Base-by-base conservation (phyloP, 37 sponge, comb jelly and placozoan species). In the Beroe forskalii region DNA sequence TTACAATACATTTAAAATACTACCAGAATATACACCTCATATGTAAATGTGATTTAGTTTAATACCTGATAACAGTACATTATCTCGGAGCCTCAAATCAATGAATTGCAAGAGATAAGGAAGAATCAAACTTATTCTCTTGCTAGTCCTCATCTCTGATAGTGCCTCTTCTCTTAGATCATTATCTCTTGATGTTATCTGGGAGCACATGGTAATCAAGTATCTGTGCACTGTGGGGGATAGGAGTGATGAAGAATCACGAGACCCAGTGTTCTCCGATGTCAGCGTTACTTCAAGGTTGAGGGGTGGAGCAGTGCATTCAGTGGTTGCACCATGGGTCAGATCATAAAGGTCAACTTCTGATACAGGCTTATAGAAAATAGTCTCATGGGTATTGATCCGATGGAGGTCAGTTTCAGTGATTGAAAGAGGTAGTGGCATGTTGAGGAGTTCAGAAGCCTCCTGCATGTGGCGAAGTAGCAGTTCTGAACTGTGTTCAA, bases 291-390 rank as follows among this genome's bases (percentile, higher is more conserved):
- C 55, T 25, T 80, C 86, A 20, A 80, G 86, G 27, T 32, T 38
- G 2, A 80, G 44, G 2, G 86, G 86, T 23, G 86, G 30, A 1
- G 72, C 35, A 2, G 72, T 69, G 1, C 72, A 14, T 32, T 69
- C 72, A 14, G 72, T 69, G 39, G 72, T 69, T 12, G 32, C 72
- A 1, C 72, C 72, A 32, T 69, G 72, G 3, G 55, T 80, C 28
- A 80, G 22, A 44, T 80, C 86, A 37, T 80, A 80, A 6, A 80
- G 55, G 35, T 80, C 86, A 1, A 80, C 55, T 38, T 80, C 55
- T 9, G 86, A 28, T 28, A 37, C 35, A 44, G 44, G 55, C 19
- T 23, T 22, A 24, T 33, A 44, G 55, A 38, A 80, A 30, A 80
- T 32, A 27, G 86, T 41, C 28, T 80, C 86, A 37, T 41, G 86